Base-by-base conservation (phyloP, 1,140 invertebrate species). In the Conopomorpha cramerella region DNA sequence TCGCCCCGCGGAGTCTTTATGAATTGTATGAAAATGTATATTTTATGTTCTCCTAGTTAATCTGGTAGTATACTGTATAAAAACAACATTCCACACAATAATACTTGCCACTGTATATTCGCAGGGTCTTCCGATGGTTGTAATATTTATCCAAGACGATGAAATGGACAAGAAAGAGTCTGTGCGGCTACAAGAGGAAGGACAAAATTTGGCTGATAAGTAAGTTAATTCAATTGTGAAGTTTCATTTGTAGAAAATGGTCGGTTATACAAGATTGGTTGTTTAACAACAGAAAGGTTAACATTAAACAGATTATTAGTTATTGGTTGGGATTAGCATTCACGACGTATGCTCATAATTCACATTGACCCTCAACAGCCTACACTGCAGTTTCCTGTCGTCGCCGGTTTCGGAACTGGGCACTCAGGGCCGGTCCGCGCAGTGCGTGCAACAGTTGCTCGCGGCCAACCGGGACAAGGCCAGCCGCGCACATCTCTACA, bases 371-470 rank as follows among this genome's bases (percentile, higher is more conserved):
- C 34, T 42, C 28, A 74, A 8, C 57, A 91, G 89, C 56, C 79
- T 94, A 31, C 91, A 94, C 61, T 93, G 91, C 78, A 88, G 90
- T 8, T 95, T 94, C 62, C 86, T 94, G 67, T 89, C 93, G 58
- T 87, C 92, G 38, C 84, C 86, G 19, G 65, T 87, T 27, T 84
- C 85, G 53, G 85, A 90, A 51, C 64, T 82, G 48, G 63, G 80
- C 55, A 77, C 83, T 40, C 72, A 82, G 66, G 64, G 82, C 26
- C 66, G 90, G 28, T 85, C 92, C 4, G 84, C 84, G 7, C 87
- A 89, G 51, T 89, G 89, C 4, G 63, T 93, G 31, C 85, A 86
- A 43, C 86, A 89, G 45, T 77, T 92, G 16, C 81, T 92, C 34
- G 81, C 88, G 51, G 86, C 85, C 30, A 90, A 92, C 60, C 84